Conservation (phyloP, 2,888 invertebrate species). For the Luffia ferchaultella region DNA sequence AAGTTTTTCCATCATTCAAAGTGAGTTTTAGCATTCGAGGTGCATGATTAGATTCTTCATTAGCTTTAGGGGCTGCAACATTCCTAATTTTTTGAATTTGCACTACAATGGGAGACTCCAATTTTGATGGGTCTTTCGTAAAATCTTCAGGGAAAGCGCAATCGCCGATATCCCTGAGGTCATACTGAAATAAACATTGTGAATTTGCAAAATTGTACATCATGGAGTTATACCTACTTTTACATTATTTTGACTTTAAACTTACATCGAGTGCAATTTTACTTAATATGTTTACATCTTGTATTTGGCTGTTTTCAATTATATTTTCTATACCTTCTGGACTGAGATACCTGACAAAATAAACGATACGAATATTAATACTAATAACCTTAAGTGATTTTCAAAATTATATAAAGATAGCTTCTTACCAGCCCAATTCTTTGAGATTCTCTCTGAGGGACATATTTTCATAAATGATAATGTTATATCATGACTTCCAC, state of each 20-base stretch:
- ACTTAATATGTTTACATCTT: conserved; percentile 69
- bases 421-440: conserved; percentile 73
- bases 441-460: conserved; percentile 69
- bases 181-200: conserved; percentile 62
- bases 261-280: conserved; percentile 77
- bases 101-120: conserved; percentile 73
- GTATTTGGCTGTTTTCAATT: conserved; percentile 69
- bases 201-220: not conserved
- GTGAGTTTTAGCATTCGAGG: conserved; percentile 86
- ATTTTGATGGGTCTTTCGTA: conserved; percentile 60
- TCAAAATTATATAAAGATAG: conserved; percentile 9
- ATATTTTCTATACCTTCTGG: conserved; percentile 72
- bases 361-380: conserved; percentile 7
- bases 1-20: conserved; percentile 84
- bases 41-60: conserved; percentile 83
- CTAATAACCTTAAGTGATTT: not conserved
- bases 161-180: conserved; percentile 84
- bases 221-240: not conserved
- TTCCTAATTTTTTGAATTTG: conserved; percentile 91
- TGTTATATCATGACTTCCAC: conserved; percentile 33
- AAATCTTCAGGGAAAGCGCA: conserved; percentile 76
- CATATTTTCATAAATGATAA: conserved; percentile 52
- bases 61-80: conserved; percentile 88
- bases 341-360: conserved; percentile 73
- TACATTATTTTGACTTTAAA: conserved; percentile 17